A percentile compares a stretch with the other conserved stretches of the same genome.
Evolutionary conservation across 2,113 vertebrate genomes (phyloP).

Genomic region (Eubucco bourcierii): DNA sequence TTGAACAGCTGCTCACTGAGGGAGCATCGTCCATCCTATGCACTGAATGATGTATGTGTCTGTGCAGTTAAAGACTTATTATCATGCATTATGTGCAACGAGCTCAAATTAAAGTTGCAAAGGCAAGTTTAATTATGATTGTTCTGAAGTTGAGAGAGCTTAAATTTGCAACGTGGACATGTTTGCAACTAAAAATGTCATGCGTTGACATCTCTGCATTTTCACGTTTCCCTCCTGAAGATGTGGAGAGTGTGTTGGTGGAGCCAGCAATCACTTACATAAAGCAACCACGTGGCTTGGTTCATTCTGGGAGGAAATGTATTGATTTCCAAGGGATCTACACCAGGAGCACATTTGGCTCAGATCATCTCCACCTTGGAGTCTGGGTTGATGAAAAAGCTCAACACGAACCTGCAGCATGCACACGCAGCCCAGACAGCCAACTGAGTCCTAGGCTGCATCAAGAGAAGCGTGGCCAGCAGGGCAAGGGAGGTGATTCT

Average conservation of each 20-base stretch:
- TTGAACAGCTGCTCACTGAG: conserved; percentile 61
- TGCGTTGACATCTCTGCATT: not conserved
- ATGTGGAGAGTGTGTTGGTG: not conserved
- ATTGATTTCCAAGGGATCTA: not conserved
- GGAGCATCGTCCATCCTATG: conserved; percentile 48
- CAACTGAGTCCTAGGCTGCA: no score
- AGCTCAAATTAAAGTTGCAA: conserved; percentile 56
- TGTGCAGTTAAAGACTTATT: conserved; percentile 51
- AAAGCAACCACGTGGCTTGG: not conserved
- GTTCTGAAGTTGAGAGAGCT: conserved; percentile 6
- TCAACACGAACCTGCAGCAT: no score
- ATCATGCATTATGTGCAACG: conserved; percentile 48
- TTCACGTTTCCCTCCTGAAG: not conserved
- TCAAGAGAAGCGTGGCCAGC: no score
- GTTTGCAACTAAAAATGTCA: not conserved
- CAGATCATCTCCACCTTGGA: no score
- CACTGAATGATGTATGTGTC: conserved; percentile 61
- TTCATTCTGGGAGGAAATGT: not conserved
- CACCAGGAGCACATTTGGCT: not conserved
- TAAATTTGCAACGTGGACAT: not conserved
- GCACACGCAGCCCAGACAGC: no score
- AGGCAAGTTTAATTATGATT: conserved; percentile 14
- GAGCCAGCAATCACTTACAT: not conserved
- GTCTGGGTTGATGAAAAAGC: no score
- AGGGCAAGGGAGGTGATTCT: no score